phyloP scores from a whole-genome alignment of 2,888 invertebrate genomes.

The Ditula angustiorana region DNA sequence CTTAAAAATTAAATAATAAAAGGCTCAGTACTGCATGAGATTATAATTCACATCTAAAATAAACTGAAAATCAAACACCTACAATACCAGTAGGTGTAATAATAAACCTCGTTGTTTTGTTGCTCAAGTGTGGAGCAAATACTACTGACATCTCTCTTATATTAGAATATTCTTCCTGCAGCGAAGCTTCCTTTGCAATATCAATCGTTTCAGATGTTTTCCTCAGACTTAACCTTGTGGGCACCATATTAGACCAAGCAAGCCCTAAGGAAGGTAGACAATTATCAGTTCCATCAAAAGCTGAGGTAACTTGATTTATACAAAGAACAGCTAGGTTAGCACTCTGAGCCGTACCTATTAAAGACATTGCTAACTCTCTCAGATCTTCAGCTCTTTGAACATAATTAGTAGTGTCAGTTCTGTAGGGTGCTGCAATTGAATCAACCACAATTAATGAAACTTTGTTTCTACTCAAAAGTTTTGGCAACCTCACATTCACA shows the following conservation, averaged over 20 bases:
- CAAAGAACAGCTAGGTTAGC: slow-evolving; percentile 70
- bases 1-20: too few relatives aligned
- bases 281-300: slow-evolving; percentile 57
- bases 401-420: slow-evolving; percentile 73
- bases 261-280: slow-evolving; percentile 74
- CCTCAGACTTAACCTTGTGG: slow-evolving; percentile 63
- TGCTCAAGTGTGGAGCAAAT: slow-evolving; percentile 70
- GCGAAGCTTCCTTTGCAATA: slow-evolving; percentile 17
- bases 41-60: neutral
- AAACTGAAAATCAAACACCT: slow-evolving; percentile 32
- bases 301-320: slow-evolving; percentile 76
- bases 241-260: slow-evolving; percentile 80
- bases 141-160: slow-evolving; percentile 63
- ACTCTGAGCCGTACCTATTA: slow-evolving; percentile 64
- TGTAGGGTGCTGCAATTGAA: slow-evolving; percentile 78
- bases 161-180: slow-evolving; percentile 44
- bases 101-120: slow-evolving; percentile 54
- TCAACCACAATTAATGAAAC: slow-evolving; percentile 70
- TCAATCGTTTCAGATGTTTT: slow-evolving; percentile 48
- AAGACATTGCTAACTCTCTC: slow-evolving; percentile 66
- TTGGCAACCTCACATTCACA: slow-evolving; percentile 68
- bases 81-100: slow-evolving; percentile 62
- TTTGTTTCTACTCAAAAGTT: slow-evolving; percentile 59
- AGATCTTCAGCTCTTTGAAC: slow-evolving; percentile 76
- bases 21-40: neutral